Base-by-base conservation (phyloP, 2,797 vertebrate species). In the Alca torda region DNA sequence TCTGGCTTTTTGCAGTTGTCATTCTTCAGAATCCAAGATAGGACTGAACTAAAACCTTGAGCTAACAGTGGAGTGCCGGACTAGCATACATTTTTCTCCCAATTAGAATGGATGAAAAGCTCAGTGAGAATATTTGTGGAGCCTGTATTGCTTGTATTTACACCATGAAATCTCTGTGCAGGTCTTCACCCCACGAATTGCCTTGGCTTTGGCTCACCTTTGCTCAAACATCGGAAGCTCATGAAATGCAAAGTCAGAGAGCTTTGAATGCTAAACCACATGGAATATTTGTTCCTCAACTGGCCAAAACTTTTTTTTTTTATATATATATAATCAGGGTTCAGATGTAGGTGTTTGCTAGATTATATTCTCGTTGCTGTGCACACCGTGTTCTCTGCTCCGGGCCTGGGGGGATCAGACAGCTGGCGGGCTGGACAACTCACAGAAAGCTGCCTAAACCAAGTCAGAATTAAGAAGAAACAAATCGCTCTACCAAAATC, bases 161-260 rank as follows among this genome's bases (percentile, higher is more conserved):
- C 48, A 64, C 45, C 78, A 16, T 1, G 23, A 93, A 87, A 89
- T 89, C 81, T 83, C 67, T 25, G n/a, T 60, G 68, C 72, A 64
- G 51, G 75, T 91, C 72, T 87, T 95, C 59, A 88, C 75, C 84
- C 90, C 65, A 73, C 0, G 12, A 92, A 91, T 94, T 90, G 60
- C 67, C 60, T 85, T 90, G 93, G 77, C 92, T 90, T 80, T 64
- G 20, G 51, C 56, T 96, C 77, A 93, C 86, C 93, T 94, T 46
- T 92, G 48, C 75, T 95, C 89, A 93, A 85, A 89, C 86, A 93
- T 54, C 75, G 83, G 70, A 77, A 91, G 72, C 84, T 90, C 72
- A 85, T 85, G 95, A 93, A 95, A 92, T 95, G 92, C 93, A 87
- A 89, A 94, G 86, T 74, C 92, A 94, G 95, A 69, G 16, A 74